Percentiles rank a stretch among this genome's conserved stretches.
phyloP scores from a whole-genome alignment of 2,797 vertebrate species.

The Hyperoplus immaculatus region DNA sequence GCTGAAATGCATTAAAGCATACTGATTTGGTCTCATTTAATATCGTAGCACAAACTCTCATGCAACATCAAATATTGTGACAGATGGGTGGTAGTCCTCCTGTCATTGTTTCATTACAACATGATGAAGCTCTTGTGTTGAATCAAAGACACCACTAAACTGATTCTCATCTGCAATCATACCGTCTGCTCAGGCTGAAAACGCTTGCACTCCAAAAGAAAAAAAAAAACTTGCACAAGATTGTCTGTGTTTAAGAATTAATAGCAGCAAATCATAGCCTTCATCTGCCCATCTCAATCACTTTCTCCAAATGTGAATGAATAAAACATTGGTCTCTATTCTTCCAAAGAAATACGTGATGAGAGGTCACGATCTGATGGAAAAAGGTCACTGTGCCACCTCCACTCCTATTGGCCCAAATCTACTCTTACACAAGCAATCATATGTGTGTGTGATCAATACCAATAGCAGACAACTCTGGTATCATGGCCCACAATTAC shows the following conservation, averaged over 20 bases:
- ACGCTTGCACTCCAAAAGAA: slow-evolving; percentile 37
- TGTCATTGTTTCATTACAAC: slow-evolving; percentile 41
- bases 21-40: background rate
- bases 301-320: slow-evolving; percentile 69
- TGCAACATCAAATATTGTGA: slow-evolving; percentile 4
- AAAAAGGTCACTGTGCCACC: slow-evolving; percentile 58
- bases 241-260: slow-evolving; percentile 77
- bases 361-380: slow-evolving; percentile 58
- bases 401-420: slow-evolving; percentile 52
- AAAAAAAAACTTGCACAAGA: slow-evolving; percentile 52
- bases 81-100: slow-evolving; percentile 12
- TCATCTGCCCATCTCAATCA: slow-evolving; percentile 65
- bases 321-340: slow-evolving; percentile 77
- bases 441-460: slow-evolving; percentile 64
- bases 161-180: slow-evolving; percentile 70
- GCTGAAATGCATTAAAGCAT: background rate
- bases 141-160: slow-evolving; percentile 19
- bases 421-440: slow-evolving; percentile 56
- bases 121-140: slow-evolving; percentile 38
- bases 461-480: slow-evolving; percentile 54
- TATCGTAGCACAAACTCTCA: background rate
- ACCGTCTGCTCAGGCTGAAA: slow-evolving; percentile 47
- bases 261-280: slow-evolving; percentile 74
- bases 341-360: slow-evolving; percentile 55
- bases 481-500: slow-evolving; percentile 73